phyloP scores from a whole-genome alignment of 1,140 invertebrate genomes.

The Neelides sp. region DNA sequence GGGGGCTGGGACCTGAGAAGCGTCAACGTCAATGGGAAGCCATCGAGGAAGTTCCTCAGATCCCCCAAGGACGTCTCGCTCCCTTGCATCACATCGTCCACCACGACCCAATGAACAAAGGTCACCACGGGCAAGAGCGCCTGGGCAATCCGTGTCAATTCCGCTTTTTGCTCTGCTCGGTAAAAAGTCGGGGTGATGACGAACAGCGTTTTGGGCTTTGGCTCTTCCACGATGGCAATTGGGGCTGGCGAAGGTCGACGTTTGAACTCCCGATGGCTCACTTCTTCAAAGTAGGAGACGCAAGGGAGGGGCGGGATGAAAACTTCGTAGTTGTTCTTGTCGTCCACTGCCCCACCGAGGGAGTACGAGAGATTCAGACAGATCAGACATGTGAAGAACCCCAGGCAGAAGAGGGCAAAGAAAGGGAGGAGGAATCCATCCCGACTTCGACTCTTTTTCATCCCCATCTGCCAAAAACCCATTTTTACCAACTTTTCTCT shows the following conservation, averaged over 20 bases:
- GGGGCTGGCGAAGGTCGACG: no score
- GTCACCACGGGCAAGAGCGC: conserved; percentile 24
- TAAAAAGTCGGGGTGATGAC: conserved; percentile 30
- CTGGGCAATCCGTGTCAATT: conserved; percentile 29
- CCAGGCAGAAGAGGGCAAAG: conserved; percentile 5
- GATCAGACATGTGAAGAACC: conserved; percentile 5
- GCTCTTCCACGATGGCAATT: no score
- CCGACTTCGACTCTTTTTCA: conserved; percentile 1
- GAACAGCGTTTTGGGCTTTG: conserved; percentile 4
- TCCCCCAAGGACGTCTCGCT: conserved; percentile 16
- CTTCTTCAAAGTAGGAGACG: no score
- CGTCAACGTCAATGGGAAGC: conserved; percentile 21
- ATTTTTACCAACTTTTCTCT: no score
- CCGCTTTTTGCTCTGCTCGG: conserved; percentile 29
- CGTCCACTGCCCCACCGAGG: no score
- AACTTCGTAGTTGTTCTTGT: no score
- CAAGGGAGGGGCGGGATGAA: no score
- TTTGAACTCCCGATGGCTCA: no score
- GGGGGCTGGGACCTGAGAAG: conserved; percentile 18
- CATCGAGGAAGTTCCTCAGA: conserved; percentile 19
- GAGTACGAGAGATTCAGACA: no score
- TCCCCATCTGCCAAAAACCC: no score
- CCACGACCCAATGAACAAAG: conserved; percentile 29
- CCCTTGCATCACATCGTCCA: conserved; percentile 28
- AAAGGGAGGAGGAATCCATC: background rate